Base-by-base conservation (phyloP, 2,797 vertebrate species). In the Peromyscus aztecus region DNA sequence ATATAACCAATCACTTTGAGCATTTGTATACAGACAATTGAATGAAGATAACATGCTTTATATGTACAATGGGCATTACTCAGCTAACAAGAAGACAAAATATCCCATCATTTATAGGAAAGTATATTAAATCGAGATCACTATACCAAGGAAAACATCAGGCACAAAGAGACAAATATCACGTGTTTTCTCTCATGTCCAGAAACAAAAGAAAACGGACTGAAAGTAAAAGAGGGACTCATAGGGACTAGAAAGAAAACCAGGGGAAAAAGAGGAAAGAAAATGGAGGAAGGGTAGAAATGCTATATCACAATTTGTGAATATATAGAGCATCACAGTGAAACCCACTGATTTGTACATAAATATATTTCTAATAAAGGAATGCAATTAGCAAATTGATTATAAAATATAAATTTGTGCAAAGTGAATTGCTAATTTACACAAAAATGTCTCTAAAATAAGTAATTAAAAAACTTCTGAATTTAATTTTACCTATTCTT, bases 401-500 rank as follows among this genome's bases (percentile, higher is more conserved):
- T 81, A 84, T 14, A 37, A 49, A 52, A 5, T 73, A 24, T 3
- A 49, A 92, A 94, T 27, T 76, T n/a, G 24, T 93, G 75, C 40
- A 71, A 80, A 88, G 55, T 37, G 27, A 90, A 71, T 7, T 88
- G 0, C 17, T 34, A 19, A 91, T 77, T 63, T 90, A 59, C 1
- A 81, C 11, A 88, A 57, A 81, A 77, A 37, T 65, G 12, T 43
- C 31, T 21, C 49, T 57, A 55, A 91, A 88, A 61, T 0, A 31
- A 75, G 3, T 81, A 88, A 34, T 77, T 94, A 82, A 52, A 71
- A 81, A 29, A 34, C 3, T 9, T 71, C 27, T 9, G 34, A 91
- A 67, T 10, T 89, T 76, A 52, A 19, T 91, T 94, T 91, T 86
- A 43, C 19, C 6, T 52, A 78, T 92, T 87, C 40, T 63, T 90